Evolutionary conservation across 2,888 invertebrate species (phyloP), one percentile per base, ranked within the genome.

Genomic region (Carcina quercana): DNA sequence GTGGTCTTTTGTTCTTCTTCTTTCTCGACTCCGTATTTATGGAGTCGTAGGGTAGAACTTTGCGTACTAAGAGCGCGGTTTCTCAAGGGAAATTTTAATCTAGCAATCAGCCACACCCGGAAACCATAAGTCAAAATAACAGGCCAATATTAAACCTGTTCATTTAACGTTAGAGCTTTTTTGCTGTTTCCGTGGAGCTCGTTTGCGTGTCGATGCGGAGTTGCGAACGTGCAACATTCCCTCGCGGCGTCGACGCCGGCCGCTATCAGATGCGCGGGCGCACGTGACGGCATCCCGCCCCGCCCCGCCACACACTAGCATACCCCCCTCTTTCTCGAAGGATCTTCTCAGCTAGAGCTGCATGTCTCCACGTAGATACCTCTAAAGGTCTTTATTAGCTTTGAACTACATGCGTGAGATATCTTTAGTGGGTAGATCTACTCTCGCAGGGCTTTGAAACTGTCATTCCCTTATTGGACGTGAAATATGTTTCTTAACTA

Each of bases 261-360:
- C 37, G 43, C 56, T 73, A 73, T 76, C 74, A 49, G 72, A 76
- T 75, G 59, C 59, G 59, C 61, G 43, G 35, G 53, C 53, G 67
- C 69, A 72, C 79, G 78, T 80, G 79, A 72, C 59, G 75, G 72
- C 59, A 74, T 71, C 61, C 56, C 20, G 37, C 45, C 37, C 47
- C 42, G 35, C 41, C 48, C 43, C 40, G 36, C 40, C 33, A 33
- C 43, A 43, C 32, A 42, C 30, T 25, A 28, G 26, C 20, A n/a
- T 13, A n/a, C 13, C 25, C 26, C 43, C 30, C 35, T 35, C 36
- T 43, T 52, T 52, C 52, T 38, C 46, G 38, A 43, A 40, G 43
- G 51, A 47, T 43, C 40, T 34, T 40, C 40, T 38, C 42, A 34
- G 29, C 30, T 28, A 21, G 20, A 25, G n/a, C 35, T 30, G 35